phyloP scores from a whole-genome alignment of 2,797 vertebrate species.

The Sarcophilus harrisii region DNA sequence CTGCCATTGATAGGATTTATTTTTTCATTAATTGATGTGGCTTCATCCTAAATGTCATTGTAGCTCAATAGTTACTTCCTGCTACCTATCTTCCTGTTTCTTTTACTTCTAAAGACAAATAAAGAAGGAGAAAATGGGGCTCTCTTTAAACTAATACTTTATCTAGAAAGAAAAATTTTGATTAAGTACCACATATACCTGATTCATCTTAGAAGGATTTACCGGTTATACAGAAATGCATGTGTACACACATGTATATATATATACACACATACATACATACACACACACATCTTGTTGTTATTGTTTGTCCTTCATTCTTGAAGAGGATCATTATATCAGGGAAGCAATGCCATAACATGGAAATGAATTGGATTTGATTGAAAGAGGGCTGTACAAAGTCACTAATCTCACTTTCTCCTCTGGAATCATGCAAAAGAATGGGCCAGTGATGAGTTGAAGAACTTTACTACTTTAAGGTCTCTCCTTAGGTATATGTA shows the following conservation, averaged over 20 bases:
- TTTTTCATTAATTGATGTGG: slow-evolving; percentile 68
- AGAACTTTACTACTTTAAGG: not conserved
- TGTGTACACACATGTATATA: not conserved
- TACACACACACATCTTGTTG: too few relatives aligned
- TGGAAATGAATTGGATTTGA: too few relatives aligned
- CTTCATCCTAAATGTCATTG: slow-evolving; percentile 71
- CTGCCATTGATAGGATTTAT: slow-evolving; percentile 43
- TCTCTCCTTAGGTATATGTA: not conserved
- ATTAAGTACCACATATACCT: not conserved
- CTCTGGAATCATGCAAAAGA: not conserved
- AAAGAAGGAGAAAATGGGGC: not conserved
- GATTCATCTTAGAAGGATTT: not conserved
- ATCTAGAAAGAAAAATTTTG: not conserved
- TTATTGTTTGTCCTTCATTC: too few relatives aligned
- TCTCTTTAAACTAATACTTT: not conserved
- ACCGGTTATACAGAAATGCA: not conserved
- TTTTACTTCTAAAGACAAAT: not conserved
- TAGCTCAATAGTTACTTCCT: slow-evolving; percentile 49
- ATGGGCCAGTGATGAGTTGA: not conserved
- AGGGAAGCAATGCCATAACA: too few relatives aligned
- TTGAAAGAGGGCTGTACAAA: too few relatives aligned
- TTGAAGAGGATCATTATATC: too few relatives aligned
- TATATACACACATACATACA: too few relatives aligned
- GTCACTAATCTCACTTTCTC: too few relatives aligned
- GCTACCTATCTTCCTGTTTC: not conserved